These are phyloP conservation scores for Thereva nobilitata DNA, from an alignment of 2,888 invertebrate genomes.

Conservation along the genomic window DNA sequence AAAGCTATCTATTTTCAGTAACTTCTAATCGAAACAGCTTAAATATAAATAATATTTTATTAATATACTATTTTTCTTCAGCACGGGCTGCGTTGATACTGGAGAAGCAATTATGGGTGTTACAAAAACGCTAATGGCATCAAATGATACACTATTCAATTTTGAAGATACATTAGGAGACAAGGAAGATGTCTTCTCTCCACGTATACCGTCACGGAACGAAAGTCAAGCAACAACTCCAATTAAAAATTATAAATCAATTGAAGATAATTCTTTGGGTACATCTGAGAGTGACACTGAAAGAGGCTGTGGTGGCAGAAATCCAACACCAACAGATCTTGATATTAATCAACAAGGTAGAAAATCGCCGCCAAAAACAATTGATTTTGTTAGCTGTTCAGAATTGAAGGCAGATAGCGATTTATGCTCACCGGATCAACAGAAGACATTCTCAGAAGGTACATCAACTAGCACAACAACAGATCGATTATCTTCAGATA, in stretches of 20 bases:
- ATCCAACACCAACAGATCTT: conserved; percentile 18
- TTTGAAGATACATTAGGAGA: conserved; percentile 46
- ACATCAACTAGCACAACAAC: conserved; percentile 39
- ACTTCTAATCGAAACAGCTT: neutral
- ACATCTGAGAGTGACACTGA: conserved; percentile 22
- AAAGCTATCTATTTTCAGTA: neutral
- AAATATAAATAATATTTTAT: conserved; percentile 3
- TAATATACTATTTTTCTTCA: conserved; percentile 23
- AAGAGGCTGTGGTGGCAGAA: neutral
- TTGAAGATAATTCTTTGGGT: conserved; percentile 36
- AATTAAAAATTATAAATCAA: conserved; percentile 35
- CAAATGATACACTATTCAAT: conserved; percentile 46
- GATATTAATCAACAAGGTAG: conserved; percentile 11
- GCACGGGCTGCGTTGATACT: conserved; percentile 45
- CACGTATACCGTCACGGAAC: conserved; percentile 41
- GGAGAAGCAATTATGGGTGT: conserved; percentile 46
- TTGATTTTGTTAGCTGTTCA: conserved; percentile 20
- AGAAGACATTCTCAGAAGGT: conserved; percentile 45
- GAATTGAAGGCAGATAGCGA: conserved; percentile 37
- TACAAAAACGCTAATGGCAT: conserved; percentile 45
- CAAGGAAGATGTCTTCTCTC: conserved; percentile 44
- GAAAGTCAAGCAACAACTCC: conserved; percentile 38
- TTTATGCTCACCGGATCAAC: conserved; percentile 45
- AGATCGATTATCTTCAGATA: conserved; percentile 41
- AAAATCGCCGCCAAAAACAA: conserved; percentile 40